These are phyloP conservation scores for Calvadosia cruxmelitensis DNA, from an alignment of 30 jellyfish, hydroid and myxozoan genomes.

Conservation along the genomic window DNA sequence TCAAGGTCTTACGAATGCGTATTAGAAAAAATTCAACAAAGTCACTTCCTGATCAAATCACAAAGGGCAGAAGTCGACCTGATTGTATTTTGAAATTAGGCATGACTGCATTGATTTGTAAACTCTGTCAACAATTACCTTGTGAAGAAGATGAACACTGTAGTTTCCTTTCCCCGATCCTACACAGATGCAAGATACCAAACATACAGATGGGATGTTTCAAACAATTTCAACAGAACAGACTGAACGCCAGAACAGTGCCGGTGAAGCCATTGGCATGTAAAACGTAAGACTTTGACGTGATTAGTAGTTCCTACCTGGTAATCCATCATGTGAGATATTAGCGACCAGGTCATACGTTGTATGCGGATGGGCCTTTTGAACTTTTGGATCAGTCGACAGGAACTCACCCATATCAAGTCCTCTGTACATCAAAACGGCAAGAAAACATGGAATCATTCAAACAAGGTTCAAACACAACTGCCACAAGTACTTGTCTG, in stretches of 20 bases:
- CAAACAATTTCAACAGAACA: neutral
- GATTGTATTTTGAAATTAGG: neutral
- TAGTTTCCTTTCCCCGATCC: slow-evolving; percentile 86
- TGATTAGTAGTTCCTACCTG: slow-evolving; percentile 14
- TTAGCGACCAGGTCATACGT: slow-evolving; percentile 76
- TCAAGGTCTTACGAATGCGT: too few species aligned
- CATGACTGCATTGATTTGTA: neutral
- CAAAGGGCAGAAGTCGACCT: too few species aligned
- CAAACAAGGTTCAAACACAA: too few species aligned
- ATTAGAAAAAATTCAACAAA: too few species aligned
- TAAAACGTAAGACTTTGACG: neutral
- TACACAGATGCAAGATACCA: neutral
- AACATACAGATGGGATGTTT: neutral
- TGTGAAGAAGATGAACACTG: slow-evolving; percentile 84
- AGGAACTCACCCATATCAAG: slow-evolving; percentile 80
- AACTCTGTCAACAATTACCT: slow-evolving; percentile 17
- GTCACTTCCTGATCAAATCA: too few species aligned
- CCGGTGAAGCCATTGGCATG: too few species aligned
- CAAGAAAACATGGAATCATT: too few species aligned
- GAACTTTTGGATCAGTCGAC: slow-evolving; percentile 47
- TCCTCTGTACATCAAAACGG: slow-evolving; percentile 38
- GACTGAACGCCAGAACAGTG: neutral
- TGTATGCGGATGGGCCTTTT: slow-evolving; percentile 40
- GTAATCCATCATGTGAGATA: slow-evolving; percentile 86
- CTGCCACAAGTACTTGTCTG: too few species aligned